Conservation (phyloP, 2,888 invertebrate genomes). For the Sarcophaga rosellei region DNA sequence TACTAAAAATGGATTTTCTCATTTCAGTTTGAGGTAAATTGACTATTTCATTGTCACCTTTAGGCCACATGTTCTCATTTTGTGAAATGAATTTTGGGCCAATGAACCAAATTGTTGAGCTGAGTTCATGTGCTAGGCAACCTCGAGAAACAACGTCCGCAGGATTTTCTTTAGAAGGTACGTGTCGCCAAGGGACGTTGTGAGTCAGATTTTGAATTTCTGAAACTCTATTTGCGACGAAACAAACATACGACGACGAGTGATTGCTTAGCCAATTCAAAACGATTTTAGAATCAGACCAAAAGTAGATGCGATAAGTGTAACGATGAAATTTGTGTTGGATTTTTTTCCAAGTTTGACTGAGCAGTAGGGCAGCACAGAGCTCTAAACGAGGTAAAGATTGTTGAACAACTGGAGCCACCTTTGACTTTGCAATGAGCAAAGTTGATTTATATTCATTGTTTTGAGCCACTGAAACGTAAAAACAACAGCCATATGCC, state of each 20-base stretch:
- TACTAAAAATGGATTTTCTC: conserved; percentile 24
- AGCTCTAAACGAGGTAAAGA: background rate
- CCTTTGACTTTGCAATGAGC: conserved; percentile 18
- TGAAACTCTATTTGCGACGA: too few species aligned
- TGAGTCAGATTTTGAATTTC: too few species aligned
- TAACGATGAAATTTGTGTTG: too few species aligned
- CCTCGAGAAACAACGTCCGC: background rate
- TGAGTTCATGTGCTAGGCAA: background rate
- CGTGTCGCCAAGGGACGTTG: too few species aligned
- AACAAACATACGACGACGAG: too few species aligned
- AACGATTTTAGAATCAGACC: too few species aligned
- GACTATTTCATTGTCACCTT: background rate
- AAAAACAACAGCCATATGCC: background rate
- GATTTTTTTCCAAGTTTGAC: background rate
- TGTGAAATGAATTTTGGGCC: background rate
- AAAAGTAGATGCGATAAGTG: too few species aligned
- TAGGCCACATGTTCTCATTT: background rate
- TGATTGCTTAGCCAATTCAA: too few species aligned
- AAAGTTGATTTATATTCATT: background rate
- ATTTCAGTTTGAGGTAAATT: conserved; percentile 46
- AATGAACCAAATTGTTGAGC: conserved; percentile 1
- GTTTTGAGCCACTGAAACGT: background rate
- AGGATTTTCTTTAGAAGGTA: too few species aligned
- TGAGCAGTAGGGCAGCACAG: background rate
- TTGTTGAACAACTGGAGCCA: background rate